Evolutionary conservation across 2,113 vertebrate genomes (phyloP).

Genomic region (Actinemys pallida): DNA sequence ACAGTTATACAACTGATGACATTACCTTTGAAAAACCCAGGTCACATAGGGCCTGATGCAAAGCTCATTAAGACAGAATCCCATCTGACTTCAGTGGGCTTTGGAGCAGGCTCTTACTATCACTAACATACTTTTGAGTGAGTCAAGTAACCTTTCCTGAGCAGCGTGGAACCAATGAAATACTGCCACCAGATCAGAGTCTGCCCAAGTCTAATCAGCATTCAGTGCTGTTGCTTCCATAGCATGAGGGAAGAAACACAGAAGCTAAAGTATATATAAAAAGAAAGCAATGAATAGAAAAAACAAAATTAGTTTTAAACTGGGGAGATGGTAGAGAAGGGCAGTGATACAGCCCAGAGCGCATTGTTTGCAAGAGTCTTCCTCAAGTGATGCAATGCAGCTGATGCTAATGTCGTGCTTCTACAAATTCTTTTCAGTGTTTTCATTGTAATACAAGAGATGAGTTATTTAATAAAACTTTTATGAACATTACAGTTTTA

Average conservation of each 20-base stretch:
- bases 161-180: rapidly evolving
- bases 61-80: rapidly evolving
- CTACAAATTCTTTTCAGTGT: neutral
- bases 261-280: neutral
- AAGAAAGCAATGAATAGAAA: conserved; percentile 3
- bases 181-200: rapidly evolving
- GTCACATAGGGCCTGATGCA: rapidly evolving
- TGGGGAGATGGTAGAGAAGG: neutral
- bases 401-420: neutral
- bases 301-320: rapidly evolving
- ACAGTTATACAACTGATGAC: conserved; percentile 19
- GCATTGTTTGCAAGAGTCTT: conserved; percentile 8
- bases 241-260: rapidly evolving
- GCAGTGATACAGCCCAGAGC: rapidly evolving
- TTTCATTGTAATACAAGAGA: neutral
- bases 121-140: rapidly evolving
- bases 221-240: neutral
- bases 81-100: neutral
- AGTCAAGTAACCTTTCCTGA: rapidly evolving
- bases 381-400: neutral
- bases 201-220: neutral
- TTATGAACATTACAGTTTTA: neutral
- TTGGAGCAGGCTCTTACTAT: rapidly evolving
- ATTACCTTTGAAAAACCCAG: neutral
- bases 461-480: neutral